Evolutionary conservation across 2,888 invertebrate species (phyloP).

Genomic region (Nymphalis urticae): DNA sequence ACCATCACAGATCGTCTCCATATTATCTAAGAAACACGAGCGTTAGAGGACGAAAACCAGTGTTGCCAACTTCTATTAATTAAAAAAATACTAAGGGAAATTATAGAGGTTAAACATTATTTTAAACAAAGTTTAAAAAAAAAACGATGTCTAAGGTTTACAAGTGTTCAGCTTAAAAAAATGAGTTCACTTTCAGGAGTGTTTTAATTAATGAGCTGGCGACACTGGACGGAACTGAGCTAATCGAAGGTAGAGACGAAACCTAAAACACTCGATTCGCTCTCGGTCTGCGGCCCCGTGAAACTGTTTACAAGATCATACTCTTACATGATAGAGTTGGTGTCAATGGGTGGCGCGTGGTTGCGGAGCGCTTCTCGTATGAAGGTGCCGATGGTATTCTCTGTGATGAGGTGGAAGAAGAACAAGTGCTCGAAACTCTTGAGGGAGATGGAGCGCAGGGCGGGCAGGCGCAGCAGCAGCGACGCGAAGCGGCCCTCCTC

Average conservation of each 20-base stretch:
- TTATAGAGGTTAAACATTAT: too few species aligned
- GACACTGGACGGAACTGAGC: too few species aligned
- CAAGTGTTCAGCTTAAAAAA: too few species aligned
- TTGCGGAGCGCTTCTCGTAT: conserved; percentile 87
- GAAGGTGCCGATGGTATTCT: conserved; percentile 91
- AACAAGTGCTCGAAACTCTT: conserved; percentile 97
- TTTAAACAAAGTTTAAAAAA: too few species aligned
- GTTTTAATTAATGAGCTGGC: too few species aligned
- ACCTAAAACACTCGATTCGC: too few species aligned
- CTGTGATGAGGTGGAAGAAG: conserved; percentile 95
- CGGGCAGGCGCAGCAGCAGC: conserved; percentile 92
- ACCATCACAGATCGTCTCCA: not conserved
- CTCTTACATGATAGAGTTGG: conserved; percentile 57
- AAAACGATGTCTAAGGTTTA: too few species aligned
- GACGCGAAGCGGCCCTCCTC: conserved; percentile 98
- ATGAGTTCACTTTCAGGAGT: too few species aligned
- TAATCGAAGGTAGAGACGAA: too few species aligned
- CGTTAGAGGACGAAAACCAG: not conserved
- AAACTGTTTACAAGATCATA: not conserved
- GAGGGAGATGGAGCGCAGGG: conserved; percentile 94
- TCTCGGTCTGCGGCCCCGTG: too few species aligned
- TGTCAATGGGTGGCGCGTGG: conserved; percentile 82
- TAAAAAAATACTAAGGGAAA: too few species aligned
- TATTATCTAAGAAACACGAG: too few species aligned
- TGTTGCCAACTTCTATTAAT: not conserved